Conservation (phyloP, 2,113 vertebrate genomes). For the Trichechus manatus region DNA sequence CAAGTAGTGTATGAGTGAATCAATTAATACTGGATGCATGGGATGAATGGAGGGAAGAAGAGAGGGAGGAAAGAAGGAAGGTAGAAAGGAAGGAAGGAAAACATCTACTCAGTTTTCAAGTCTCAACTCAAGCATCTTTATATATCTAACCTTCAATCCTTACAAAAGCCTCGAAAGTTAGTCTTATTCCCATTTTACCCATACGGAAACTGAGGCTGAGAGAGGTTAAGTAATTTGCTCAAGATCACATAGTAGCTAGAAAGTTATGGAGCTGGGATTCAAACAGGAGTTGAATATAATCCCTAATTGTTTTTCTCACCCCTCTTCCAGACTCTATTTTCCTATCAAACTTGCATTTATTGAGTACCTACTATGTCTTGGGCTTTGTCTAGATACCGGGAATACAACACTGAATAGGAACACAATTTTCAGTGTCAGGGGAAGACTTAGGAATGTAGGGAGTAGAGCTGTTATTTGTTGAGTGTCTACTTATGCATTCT, state of each 20-base stretch:
- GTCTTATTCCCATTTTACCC: background rate
- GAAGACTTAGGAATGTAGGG: background rate
- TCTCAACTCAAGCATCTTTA: background rate
- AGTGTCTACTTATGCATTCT: background rate
- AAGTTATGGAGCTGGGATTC: conserved; percentile 20
- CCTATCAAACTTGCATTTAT: background rate
- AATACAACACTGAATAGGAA: background rate
- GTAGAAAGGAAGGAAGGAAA: background rate
- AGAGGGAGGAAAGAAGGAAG: rapidly evolving
- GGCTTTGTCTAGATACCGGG: background rate
- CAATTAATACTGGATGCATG: background rate
- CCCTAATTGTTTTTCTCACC: background rate
- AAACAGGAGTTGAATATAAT: conserved; percentile 3
- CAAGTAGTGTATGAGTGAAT: background rate
- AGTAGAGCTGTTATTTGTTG: background rate
- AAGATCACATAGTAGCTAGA: background rate
- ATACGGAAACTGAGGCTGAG: background rate
- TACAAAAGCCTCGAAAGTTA: background rate
- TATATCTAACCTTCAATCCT: background rate
- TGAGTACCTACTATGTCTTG: rapidly evolving
- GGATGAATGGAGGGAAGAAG: no score
- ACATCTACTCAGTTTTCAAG: background rate
- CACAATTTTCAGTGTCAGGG: background rate
- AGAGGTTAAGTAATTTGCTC: no score
- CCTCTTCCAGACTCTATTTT: background rate